phyloP scores from a whole-genome alignment of 2,113 vertebrate genomes.

The Indicator maculatus region DNA sequence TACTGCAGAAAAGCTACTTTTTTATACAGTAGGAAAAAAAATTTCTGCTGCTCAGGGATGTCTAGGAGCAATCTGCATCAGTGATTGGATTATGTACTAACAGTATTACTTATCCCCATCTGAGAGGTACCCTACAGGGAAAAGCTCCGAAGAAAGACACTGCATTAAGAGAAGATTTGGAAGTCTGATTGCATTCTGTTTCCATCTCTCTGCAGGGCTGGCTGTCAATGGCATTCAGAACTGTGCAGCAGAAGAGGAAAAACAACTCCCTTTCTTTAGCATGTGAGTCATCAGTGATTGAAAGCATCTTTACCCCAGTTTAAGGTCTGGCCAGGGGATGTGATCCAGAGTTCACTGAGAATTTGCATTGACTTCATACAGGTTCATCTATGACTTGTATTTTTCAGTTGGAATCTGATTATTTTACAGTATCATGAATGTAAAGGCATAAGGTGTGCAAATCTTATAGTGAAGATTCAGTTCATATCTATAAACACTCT shows the following conservation, averaged over 20 bases:
- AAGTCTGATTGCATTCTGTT: constrained; percentile 66
- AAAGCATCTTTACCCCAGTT: constrained; percentile 30
- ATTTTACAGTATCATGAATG: not conserved
- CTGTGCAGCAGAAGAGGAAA: not conserved
- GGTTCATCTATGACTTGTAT: not conserved
- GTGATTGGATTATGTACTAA: constrained; percentile 66
- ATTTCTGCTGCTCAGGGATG: not conserved
- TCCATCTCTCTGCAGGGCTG: constrained; percentile 58
- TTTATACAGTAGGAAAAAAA: not conserved
- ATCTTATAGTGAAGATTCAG: not conserved
- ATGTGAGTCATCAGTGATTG: not conserved
- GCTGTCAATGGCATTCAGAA: constrained; percentile 57
- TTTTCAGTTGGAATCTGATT: not conserved
- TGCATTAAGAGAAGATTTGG: constrained; percentile 64
- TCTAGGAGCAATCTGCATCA: constrained; percentile 61
- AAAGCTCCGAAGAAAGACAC: constrained; percentile 61
- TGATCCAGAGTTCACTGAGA: not conserved
- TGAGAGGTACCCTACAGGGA: constrained; percentile 65
- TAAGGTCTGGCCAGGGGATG: not conserved
- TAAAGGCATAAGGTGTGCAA: not conserved
- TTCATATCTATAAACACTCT: not conserved
- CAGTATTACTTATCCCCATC: constrained; percentile 65
- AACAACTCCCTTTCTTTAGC: constrained; percentile 19
- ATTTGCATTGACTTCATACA: not conserved
- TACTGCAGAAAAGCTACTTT: constrained; percentile 10